Base-by-base conservation (phyloP, 2,797 vertebrate species). In the Echiichthys vipera region DNA sequence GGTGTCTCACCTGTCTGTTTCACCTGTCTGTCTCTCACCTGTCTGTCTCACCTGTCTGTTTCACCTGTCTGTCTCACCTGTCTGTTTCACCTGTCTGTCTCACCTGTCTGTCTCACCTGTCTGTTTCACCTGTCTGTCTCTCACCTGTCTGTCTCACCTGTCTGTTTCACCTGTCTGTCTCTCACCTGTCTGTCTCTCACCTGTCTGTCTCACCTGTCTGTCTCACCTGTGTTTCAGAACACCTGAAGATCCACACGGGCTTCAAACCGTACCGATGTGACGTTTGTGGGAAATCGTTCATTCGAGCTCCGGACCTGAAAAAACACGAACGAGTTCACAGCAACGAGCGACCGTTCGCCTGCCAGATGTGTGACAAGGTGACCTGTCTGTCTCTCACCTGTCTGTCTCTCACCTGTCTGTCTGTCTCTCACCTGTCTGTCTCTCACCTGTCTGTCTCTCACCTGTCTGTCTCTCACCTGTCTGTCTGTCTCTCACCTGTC, bases 321-420 rank as follows among this genome's bases (percentile, higher is more conserved):
- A 98, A 98, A 85, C 97, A 98, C 0, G 97, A 98, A 74, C 74
- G 97, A 10, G 97, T 98, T 46, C 97, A 98, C 89, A 98, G 97
- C 85, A 98, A 98, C 7, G 97, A 98, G 83, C 93, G 97, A 11
- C 97, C 97, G 0, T 98, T 98, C 14, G 96, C 95, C 1, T 98
- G 97, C 81, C 96, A 98, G 81, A 97, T 98, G 96, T 98, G 97
- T 54, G 97, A 97, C 81, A 98, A 98, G 92, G 92, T 92, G 4
- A 51, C 49, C 42, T 51, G 51, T 32, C 51, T 51, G 27, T 43
- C 34, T 49, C 1, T 46, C 27, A 47, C 22, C 34, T 42, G 18
- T 25, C 58, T 59, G 5, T 24, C 12, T 46, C n/a, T n/a, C 30
- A 47, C 22, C 34, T 42, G 18, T 25, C 58, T 59, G 5, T 24